phyloP scores from a whole-genome alignment of 1,140 invertebrate genomes.

The Streblospio benedicti region DNA sequence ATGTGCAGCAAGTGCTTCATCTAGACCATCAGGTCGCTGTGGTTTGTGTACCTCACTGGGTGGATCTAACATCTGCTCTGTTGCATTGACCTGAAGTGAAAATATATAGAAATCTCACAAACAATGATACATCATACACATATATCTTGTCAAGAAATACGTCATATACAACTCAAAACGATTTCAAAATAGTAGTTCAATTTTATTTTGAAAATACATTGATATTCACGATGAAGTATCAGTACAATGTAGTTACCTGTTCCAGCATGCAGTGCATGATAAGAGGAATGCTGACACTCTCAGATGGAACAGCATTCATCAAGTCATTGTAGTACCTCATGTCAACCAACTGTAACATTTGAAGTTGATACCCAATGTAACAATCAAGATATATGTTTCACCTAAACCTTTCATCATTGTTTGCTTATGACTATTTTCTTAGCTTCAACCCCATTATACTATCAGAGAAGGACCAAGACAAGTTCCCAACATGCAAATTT shows the following conservation, averaged over 20 bases:
- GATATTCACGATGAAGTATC: neutral
- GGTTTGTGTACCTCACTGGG: constrained; percentile 34
- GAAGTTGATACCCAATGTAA: neutral
- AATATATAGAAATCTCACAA: neutral
- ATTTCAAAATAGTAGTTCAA: too few species aligned
- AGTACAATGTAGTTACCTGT: constrained; percentile 30
- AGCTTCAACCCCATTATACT: too few species aligned
- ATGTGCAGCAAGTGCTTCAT: constrained; percentile 31
- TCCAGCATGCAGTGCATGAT: constrained; percentile 45
- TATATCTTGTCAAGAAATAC: too few species aligned
- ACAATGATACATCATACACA: too few species aligned
- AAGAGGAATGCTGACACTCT: constrained; percentile 41
- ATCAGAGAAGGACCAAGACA: too few species aligned
- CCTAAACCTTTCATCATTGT: too few species aligned
- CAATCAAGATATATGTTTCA: neutral
- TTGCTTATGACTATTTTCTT: too few species aligned
- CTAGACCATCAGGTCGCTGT: constrained; percentile 32
- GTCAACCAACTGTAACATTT: too few species aligned
- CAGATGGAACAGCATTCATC: constrained; percentile 41
- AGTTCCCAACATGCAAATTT: too few species aligned
- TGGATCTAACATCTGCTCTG: constrained; percentile 32
- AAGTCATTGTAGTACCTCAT: constrained; percentile 46
- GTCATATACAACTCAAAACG: too few species aligned
- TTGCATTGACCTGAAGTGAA: constrained; percentile 33
- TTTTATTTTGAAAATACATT: too few species aligned